Evolutionary conservation across 2,888 invertebrate genomes (phyloP).

Genomic region (Folsomia manolachei): DNA sequence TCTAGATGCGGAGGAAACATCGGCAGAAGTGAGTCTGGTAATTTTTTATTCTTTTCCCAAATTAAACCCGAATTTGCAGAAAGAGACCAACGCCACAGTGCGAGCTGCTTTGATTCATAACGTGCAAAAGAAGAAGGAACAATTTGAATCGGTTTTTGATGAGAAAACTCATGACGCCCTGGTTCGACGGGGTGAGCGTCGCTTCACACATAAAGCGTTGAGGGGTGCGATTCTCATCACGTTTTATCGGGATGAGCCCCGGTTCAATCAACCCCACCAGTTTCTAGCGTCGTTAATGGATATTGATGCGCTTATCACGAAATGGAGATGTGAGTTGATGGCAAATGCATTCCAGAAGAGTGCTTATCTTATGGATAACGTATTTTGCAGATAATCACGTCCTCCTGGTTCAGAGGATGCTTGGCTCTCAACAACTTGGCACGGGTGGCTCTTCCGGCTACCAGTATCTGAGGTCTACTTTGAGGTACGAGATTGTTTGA

Average conservation of each 20-base stretch:
- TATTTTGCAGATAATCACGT: slow-evolving; percentile 85
- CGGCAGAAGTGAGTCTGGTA: slow-evolving; percentile 60
- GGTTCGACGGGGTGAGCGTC: slow-evolving; percentile 78
- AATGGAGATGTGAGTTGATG: slow-evolving; percentile 88
- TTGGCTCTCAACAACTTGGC: slow-evolving; percentile 91
- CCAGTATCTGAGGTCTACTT: slow-evolving; percentile 91
- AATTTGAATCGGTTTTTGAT: slow-evolving; percentile 88
- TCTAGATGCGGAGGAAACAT: slow-evolving; percentile 66
- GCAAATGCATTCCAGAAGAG: neutral
- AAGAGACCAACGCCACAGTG: slow-evolving; percentile 62
- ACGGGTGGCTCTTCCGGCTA: slow-evolving; percentile 98
- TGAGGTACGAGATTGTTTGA: slow-evolving; percentile 79
- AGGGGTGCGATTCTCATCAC: slow-evolving; percentile 98
- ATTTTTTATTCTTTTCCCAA: no score
- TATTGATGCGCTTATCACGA: slow-evolving; percentile 95
- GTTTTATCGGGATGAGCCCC: slow-evolving; percentile 92
- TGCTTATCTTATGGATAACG: neutral
- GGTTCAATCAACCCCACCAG: slow-evolving; percentile 97
- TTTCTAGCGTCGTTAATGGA: slow-evolving; percentile 92
- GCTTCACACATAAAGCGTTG: slow-evolving; percentile 84
- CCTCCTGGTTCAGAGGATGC: slow-evolving; percentile 97
- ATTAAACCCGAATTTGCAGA: slow-evolving; percentile 57
- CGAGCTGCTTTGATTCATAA: slow-evolving; percentile 68
- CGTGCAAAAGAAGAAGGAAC: slow-evolving; percentile 73
- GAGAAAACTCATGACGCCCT: slow-evolving; percentile 77